Evolutionary conservation across 2,888 invertebrate genomes (phyloP).

Genomic region (Heliconius ismenius): DNA sequence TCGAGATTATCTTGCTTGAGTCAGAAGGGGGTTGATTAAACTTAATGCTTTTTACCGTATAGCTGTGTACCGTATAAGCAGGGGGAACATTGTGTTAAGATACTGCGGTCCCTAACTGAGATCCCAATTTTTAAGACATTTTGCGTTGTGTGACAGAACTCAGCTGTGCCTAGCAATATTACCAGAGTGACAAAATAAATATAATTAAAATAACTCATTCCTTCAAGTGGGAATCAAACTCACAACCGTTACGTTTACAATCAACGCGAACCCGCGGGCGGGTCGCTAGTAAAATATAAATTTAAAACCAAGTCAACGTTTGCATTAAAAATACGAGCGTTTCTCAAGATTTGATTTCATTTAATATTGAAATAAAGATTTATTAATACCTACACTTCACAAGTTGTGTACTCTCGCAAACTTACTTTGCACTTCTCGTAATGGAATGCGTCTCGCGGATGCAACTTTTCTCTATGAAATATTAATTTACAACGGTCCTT

Average conservation of each 20-base stretch:
- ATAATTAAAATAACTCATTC: too few species aligned
- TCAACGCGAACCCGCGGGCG: too few species aligned
- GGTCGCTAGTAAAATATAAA: too few species aligned
- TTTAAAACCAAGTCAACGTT: too few species aligned
- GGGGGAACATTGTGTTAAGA: background rate
- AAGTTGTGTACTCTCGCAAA: slow-evolving; percentile 23
- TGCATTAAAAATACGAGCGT: too few species aligned
- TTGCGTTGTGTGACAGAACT: too few species aligned
- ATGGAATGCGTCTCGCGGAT: slow-evolving; percentile 33
- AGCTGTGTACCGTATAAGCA: too few species aligned
- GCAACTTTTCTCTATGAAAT: slow-evolving; percentile 38
- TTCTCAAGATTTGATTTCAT: background rate
- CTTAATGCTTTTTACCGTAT: background rate
- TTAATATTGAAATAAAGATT: background rate
- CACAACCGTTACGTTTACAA: too few species aligned
- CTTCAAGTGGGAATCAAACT: too few species aligned
- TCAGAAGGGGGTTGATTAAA: background rate
- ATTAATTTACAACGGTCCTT: slow-evolving; percentile 39
- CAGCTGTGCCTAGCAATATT: too few species aligned
- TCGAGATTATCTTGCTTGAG: slow-evolving; percentile 9
- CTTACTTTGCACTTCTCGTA: slow-evolving; percentile 33
- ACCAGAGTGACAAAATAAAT: too few species aligned
- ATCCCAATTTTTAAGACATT: background rate
- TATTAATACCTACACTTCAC: slow-evolving; percentile 11
- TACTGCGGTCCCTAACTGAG: background rate